A percentile compares a stretch with the other conserved stretches of the same genome.
These are phyloP conservation scores for Anguilla megastoma DNA, from an alignment of 2,797 vertebrate genomes.

Conservation along the genomic window DNA sequence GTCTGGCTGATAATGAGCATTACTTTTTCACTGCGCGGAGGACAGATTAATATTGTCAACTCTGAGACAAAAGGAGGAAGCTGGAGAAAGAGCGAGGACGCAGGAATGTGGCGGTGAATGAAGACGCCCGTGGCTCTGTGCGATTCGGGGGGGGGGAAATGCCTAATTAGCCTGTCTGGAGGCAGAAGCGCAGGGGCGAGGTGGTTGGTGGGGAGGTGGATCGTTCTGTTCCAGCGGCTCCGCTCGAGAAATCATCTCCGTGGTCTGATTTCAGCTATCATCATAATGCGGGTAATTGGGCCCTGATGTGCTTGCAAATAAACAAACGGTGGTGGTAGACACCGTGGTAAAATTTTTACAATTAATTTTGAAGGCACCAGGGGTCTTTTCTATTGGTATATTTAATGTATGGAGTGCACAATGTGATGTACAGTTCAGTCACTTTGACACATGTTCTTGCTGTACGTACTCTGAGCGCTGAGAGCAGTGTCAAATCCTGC, in stretches of 20 bases:
- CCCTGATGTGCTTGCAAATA: conserved; percentile 46
- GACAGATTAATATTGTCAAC: neutral
- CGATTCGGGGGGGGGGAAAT: conserved; percentile 21
- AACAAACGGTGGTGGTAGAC: conserved; percentile 16
- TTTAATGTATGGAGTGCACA: neutral
- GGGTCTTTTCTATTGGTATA: neutral
- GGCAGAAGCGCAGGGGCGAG: neutral
- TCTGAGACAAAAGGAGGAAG: neutral
- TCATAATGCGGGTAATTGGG: conserved; percentile 50
- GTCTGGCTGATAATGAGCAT: conserved; percentile 5
- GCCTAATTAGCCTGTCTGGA: conserved; percentile 38
- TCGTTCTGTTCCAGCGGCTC: conserved; percentile 36
- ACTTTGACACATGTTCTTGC: neutral
- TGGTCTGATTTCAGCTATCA: conserved; percentile 36
- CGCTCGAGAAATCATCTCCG: conserved; percentile 36
- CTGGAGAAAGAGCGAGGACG: neutral
- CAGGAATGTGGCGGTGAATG: conserved; percentile 2
- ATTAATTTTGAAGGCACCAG: conserved; percentile 11
- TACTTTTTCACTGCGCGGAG: neutral
- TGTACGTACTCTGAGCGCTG: neutral
- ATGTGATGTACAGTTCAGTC: neutral
- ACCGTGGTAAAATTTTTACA: neutral
- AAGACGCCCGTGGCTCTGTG: neutral
- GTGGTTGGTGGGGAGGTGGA: conserved; percentile 23
- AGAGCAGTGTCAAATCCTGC: neutral